Percentiles rank a stretch among this genome's conserved stretches.
phyloP scores from a whole-genome alignment of 2,113 vertebrate species.

The Sceloporus tristichus region DNA sequence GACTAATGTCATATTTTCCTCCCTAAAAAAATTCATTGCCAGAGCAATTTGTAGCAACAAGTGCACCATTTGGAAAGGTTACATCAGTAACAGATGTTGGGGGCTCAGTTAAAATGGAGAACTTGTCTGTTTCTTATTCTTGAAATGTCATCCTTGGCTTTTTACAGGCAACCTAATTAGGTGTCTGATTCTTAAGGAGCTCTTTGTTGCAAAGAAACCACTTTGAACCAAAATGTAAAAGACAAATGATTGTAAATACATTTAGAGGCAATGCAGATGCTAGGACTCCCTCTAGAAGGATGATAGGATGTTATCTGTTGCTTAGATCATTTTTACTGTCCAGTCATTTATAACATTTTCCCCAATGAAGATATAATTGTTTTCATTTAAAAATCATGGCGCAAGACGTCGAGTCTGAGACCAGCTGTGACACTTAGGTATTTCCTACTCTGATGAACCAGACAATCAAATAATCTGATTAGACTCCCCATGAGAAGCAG shows the following conservation, averaged over 20 bases:
- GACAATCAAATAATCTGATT: conserved; percentile 79
- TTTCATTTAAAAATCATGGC: conserved; percentile 74
- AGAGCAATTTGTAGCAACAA: conserved; percentile 4
- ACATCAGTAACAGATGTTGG: conserved; percentile 36
- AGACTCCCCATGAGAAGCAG: conserved; percentile 70
- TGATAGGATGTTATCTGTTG: conserved; percentile 54
- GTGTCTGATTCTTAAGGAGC: conserved; percentile 39
- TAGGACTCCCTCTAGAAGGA: conserved; percentile 51
- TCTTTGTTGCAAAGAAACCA: conserved; percentile 48
- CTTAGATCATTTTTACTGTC: conserved; percentile 67
- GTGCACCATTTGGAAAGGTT: conserved; percentile 48
- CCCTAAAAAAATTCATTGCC: not conserved
- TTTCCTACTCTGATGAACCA: conserved; percentile 79
- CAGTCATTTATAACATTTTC: conserved; percentile 63
- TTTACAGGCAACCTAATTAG: conserved; percentile 49
- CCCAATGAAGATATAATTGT: conserved; percentile 68
- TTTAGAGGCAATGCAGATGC: conserved; percentile 41
- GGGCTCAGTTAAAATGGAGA: conserved; percentile 43
- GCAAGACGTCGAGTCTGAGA: conserved; percentile 70
- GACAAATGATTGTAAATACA: conserved; percentile 54
- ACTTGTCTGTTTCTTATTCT: conserved; percentile 22
- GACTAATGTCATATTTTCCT: not conserved
- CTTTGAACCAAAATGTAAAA: conserved; percentile 15
- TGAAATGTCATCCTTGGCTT: conserved; percentile 47
- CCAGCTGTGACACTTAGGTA: conserved; percentile 77